phyloP scores from a whole-genome alignment of 2,797 vertebrate genomes.

The Myotis myotis region DNA sequence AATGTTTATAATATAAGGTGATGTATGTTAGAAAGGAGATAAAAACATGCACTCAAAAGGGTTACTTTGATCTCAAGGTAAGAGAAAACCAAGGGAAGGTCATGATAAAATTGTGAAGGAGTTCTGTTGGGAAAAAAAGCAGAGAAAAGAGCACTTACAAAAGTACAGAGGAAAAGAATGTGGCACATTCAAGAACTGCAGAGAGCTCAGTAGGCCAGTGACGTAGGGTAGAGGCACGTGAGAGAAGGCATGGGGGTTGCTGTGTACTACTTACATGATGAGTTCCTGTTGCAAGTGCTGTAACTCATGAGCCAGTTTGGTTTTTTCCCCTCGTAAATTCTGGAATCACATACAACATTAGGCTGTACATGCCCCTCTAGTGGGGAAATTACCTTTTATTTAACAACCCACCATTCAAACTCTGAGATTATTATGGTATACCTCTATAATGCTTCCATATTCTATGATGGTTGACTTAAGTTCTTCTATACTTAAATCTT shows the following conservation, averaged over 20 bases:
- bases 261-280: conserved; percentile 87
- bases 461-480: conserved; percentile 88
- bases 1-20: background rate
- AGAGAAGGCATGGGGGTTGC: fast-evolving
- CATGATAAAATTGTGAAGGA: background rate
- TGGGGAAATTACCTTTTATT: background rate
- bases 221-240: fast-evolving
- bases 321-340: conserved; percentile 90
- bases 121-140: background rate
- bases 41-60: background rate
- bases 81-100: background rate
- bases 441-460: conserved; percentile 90
- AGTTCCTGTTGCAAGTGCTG: conserved; percentile 91
- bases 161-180: background rate
- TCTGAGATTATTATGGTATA: conserved; percentile 56
- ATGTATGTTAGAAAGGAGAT: background rate
- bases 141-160: background rate
- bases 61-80: background rate
- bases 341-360: conserved; percentile 72
- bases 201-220: fast-evolving
- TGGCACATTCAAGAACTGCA: background rate
- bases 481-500: conserved; percentile 87
- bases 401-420: background rate
- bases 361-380: background rate
- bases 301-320: conserved; percentile 88